These are phyloP conservation scores for Halictus rubicundus DNA, from an alignment of 1,140 invertebrate species.

Conservation along the genomic window DNA sequence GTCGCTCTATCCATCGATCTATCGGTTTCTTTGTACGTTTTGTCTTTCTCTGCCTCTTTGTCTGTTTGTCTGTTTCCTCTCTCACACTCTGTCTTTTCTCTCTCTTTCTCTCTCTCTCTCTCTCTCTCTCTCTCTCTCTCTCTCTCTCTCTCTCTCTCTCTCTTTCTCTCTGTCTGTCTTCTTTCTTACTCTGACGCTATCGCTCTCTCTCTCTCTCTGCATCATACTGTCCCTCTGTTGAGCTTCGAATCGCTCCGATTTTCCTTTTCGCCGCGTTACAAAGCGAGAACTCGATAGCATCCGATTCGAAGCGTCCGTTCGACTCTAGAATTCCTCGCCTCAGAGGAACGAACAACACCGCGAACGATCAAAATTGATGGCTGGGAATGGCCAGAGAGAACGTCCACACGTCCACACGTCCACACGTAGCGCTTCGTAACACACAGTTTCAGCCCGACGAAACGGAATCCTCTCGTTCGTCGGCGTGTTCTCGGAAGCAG, in stretches of 20 bases:
- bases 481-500: background rate
- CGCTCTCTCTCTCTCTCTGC: slow-evolving; percentile 7
- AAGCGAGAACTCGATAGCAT: background rate
- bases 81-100: no score
- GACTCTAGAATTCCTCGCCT: background rate
- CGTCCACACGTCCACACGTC: background rate
- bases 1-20: no score
- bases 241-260: background rate
- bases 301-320: background rate
- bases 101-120: background rate
- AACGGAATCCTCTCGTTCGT: background rate
- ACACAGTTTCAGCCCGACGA: background rate
- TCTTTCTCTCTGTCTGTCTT: background rate
- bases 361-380: slow-evolving; percentile 1
- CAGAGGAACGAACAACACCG: background rate
- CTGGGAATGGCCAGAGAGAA: background rate
- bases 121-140: background rate
- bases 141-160: background rate
- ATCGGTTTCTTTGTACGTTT: no score
- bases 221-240: background rate
- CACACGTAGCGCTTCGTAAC: background rate
- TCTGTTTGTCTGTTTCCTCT: slow-evolving; percentile 6
- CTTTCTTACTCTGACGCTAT: background rate
- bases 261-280: background rate
- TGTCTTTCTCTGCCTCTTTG: background rate